Conservation (phyloP, 1,140 invertebrate species). For the Spodoptera litura region DNA sequence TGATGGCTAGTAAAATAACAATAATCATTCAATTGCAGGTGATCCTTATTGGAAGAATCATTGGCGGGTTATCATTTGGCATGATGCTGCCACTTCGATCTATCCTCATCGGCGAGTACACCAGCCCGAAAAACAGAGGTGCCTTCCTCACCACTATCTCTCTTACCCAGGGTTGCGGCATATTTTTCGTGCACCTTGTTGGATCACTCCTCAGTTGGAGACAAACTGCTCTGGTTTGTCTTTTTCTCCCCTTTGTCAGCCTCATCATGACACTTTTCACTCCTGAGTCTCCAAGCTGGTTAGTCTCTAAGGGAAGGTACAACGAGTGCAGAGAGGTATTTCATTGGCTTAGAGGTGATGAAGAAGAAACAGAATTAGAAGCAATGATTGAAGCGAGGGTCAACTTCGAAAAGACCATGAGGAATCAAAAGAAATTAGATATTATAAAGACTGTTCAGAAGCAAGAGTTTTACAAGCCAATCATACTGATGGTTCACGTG, state of each 20-base stretch:
- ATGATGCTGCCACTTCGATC: slow-evolving; percentile 57
- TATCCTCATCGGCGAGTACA: slow-evolving; percentile 59
- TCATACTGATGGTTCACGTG: slow-evolving; percentile 68
- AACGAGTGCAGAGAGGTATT: slow-evolving; percentile 83
- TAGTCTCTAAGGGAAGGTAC: slow-evolving; percentile 82
- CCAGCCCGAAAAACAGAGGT: slow-evolving; percentile 79
- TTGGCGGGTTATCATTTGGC: slow-evolving; percentile 54
- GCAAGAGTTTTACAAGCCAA: slow-evolving; percentile 75
- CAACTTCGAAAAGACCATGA: slow-evolving; percentile 51
- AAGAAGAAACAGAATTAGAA: slow-evolving; percentile 72
- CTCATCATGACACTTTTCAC: slow-evolving; percentile 83
- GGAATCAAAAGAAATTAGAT: slow-evolving; percentile 45
- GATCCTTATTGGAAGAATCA: slow-evolving; percentile 51
- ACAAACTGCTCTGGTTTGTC: slow-evolving; percentile 82
- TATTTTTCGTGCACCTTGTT: slow-evolving; percentile 84
- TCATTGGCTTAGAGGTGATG: slow-evolving; percentile 80
- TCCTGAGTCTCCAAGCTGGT: slow-evolving; percentile 91
- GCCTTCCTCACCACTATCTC: slow-evolving; percentile 78
- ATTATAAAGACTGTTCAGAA: slow-evolving; percentile 57
- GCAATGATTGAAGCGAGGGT: slow-evolving; percentile 69
- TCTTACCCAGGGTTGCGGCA: slow-evolving; percentile 77
- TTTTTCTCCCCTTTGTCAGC: slow-evolving; percentile 78
- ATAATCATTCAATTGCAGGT: slow-evolving; percentile 33
- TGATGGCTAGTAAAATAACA: too few relatives aligned
- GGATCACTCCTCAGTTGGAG: slow-evolving; percentile 87